These are phyloP conservation scores for Elmis aenea DNA, from an alignment of 2,888 invertebrate genomes.

Conservation along the genomic window DNA sequence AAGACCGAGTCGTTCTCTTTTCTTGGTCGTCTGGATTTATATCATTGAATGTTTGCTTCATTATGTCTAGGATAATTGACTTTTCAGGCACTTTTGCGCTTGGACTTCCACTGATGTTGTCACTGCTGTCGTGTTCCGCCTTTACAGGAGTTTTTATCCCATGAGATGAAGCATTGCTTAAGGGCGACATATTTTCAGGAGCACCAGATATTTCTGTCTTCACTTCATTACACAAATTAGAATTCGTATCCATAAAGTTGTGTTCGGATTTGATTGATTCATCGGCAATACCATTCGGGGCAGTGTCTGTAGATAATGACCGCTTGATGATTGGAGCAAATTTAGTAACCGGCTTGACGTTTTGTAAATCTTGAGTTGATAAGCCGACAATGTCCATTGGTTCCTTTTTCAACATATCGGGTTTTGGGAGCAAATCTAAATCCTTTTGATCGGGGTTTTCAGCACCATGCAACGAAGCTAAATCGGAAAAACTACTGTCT, in stretches of 20 bases:
- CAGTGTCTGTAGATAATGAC: conserved; percentile 17
- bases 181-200: conserved; percentile 18
- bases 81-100: conserved; percentile 54
- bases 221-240: conserved; percentile 35
- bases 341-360: conserved; percentile 19
- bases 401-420: conserved; percentile 17
- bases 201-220: conserved; percentile 18
- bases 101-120: conserved; percentile 25
- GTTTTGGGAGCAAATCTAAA: conserved; percentile 6
- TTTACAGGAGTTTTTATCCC: conserved; percentile 7
- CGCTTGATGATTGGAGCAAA: conserved; percentile 19
- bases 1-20: conserved; percentile 26
- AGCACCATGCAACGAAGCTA: conserved; percentile 39
- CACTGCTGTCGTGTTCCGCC: conserved; percentile 11
- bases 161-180: too few relatives aligned
- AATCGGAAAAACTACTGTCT: conserved; percentile 58
- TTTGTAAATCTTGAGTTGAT: conserved; percentile 18
- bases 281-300: conserved; percentile 6
- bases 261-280: conserved; percentile 9
- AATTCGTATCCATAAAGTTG: conserved; percentile 36
- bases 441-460: conserved; percentile 31
- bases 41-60: conserved; percentile 54
- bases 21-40: conserved; percentile 24
- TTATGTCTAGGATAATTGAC: conserved; percentile 51
- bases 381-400: conserved; percentile 6